phyloP scores from a whole-genome alignment of 1,140 invertebrate species.

The Pollicipes pollicipes region DNA sequence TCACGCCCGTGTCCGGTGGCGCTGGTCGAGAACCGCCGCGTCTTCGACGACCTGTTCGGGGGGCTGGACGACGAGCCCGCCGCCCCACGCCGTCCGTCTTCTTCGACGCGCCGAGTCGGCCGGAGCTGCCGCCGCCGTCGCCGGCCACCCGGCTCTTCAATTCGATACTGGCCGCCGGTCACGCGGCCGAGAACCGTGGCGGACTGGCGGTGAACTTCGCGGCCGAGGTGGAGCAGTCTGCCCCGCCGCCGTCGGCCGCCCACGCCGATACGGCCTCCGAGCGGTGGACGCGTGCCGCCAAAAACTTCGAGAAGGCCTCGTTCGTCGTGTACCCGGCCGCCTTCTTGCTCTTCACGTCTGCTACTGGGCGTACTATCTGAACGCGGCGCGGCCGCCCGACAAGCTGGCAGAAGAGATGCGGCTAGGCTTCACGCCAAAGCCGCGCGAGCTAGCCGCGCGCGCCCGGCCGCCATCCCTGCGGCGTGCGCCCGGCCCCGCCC shows the following conservation, averaged over 20 bases:
- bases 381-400: not conserved
- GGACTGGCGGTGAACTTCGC: not conserved
- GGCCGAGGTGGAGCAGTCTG: not conserved
- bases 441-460: too few species aligned
- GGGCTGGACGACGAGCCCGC: too few species aligned
- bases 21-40: too few species aligned
- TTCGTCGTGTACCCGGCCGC: not conserved
- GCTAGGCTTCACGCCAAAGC: not conserved
- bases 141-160: not conserved
- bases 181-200: not conserved
- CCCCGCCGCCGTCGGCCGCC: too few species aligned
- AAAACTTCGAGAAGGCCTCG: not conserved
- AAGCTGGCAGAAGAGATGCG: not conserved
- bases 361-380: constrained; percentile 14
- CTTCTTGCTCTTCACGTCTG: constrained; percentile 10
- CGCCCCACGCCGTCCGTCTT: too few species aligned
- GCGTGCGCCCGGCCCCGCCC: too few species aligned
- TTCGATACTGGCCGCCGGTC: not conserved
- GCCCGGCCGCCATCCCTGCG: too few species aligned
- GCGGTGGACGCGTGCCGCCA: not conserved
- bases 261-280: not conserved
- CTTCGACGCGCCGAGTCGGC: too few species aligned
- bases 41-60: too few species aligned
- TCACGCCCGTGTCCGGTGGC: too few species aligned
- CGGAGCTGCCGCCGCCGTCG: not conserved